These are phyloP conservation scores for Arothron firmamentum DNA, from an alignment of 2,113 vertebrate species.

Conservation along the genomic window DNA sequence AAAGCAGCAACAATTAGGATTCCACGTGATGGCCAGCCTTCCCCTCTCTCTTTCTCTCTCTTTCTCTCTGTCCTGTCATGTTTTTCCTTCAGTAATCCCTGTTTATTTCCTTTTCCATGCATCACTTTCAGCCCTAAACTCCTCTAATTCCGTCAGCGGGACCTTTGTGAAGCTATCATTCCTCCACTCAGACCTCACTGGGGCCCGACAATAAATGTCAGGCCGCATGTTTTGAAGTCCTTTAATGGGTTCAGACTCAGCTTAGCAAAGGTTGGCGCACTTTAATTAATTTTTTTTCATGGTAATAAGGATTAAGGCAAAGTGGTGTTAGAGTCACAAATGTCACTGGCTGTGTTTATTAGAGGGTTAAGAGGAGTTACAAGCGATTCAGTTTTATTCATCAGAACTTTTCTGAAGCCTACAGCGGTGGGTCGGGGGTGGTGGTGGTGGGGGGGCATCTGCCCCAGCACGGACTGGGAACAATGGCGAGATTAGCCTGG, in stretches of 20 bases:
- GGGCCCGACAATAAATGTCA: conserved; percentile 18
- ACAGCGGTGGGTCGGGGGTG: neutral
- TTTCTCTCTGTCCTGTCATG: neutral
- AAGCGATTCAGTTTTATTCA: conserved; percentile 1
- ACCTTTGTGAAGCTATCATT: conserved; percentile 8
- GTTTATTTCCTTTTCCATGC: neutral
- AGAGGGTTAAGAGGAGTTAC: conserved; percentile 3
- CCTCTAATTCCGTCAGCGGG: conserved; percentile 14
- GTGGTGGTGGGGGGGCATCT: neutral
- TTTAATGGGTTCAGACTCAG: conserved; percentile 23
- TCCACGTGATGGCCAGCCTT: neutral
- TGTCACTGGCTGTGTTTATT: conserved; percentile 35
- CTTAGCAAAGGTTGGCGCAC: conserved; percentile 20
- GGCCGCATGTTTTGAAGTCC: conserved; percentile 3
- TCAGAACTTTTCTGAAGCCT: neutral
- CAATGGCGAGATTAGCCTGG: neutral
- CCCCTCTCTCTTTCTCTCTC: neutral
- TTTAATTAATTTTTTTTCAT: conserved; percentile 45
- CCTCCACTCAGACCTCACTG: conserved; percentile 11
- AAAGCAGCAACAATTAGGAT: neutral
- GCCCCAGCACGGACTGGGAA: conserved; percentile 1
- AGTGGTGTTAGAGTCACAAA: conserved; percentile 27
- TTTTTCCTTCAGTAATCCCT: conserved; percentile 2
- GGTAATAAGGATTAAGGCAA: conserved; percentile 26
- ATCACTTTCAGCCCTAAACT: conserved; percentile 21